Evolutionary conservation across 92 coral and sea anemone genomes (phyloP), one percentile per base, ranked within the genome.

Genomic region (Heliopora coerulea): DNA sequence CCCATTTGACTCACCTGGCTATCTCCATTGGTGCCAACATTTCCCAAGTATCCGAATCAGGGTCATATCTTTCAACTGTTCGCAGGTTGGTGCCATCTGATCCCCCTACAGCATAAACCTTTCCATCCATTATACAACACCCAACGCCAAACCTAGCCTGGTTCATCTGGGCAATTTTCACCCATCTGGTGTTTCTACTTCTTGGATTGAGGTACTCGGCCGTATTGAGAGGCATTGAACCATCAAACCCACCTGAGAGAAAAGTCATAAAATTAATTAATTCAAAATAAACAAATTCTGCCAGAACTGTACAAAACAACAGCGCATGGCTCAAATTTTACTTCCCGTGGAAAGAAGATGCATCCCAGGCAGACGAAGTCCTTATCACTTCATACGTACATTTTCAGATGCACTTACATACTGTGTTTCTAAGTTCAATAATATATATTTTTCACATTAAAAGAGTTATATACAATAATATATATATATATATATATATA

Each of bases 71-170:
- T 60, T 92, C 97, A 42, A 92, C 97, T 50, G 96, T 79, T 59
- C 80, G 83, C 2, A 92, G 84, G 61, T 92, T 92, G 7, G 97
- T 92, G 30, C 97, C 97, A 67, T 92, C 97, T 5, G 97, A 89
- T 12, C 97, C 97, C 17, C 97, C 97, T 18, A 89, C 88, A 18
- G 97, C 97, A 62, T 85, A 92, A 44, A 92, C 90, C 80, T 83
- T 54, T 63, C 88, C 85, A 44, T 87, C 68, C 54, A 92, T 52
- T 49, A 92, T 81, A 18, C 87, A 96, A 83, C 97, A 92, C 34
- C 97, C 97, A 10, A 92, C 97, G 31, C 97, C 97, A 79, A 92
- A 92, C 63, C 97, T 82, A 60, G 96, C 87, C 75, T 92, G 97
- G 56, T 92, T 92, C 97, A 92, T 92, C 31, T 92, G 90, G 21